These are phyloP conservation scores for Hyles vespertilio DNA, from an alignment of 1,140 invertebrate species.

Conservation along the genomic window DNA sequence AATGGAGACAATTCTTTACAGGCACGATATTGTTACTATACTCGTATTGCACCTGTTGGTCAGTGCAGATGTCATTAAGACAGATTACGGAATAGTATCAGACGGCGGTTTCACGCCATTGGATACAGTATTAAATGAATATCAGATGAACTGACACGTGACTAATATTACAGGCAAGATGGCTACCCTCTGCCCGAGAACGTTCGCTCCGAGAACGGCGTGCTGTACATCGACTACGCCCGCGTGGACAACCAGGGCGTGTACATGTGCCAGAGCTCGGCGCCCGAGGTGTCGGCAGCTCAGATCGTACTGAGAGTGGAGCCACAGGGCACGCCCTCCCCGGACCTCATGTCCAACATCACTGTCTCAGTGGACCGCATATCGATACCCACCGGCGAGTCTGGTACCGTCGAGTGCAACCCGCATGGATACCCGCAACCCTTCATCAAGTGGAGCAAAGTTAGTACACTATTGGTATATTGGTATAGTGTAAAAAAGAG, in stretches of 20 bases:
- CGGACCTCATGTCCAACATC: conserved; percentile 70
- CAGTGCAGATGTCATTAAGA: too few species aligned
- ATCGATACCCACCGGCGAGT: conserved; percentile 86
- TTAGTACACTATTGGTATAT: conserved; percentile 54
- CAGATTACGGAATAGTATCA: too few species aligned
- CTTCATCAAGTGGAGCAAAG: conserved; percentile 87
- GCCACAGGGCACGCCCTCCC: conserved; percentile 23
- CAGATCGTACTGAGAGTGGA: conserved; percentile 39
- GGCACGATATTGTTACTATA: too few species aligned
- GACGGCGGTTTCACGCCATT: too few species aligned
- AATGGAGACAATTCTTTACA: too few species aligned
- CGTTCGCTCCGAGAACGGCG: conserved; percentile 78
- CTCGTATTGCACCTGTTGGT: too few species aligned
- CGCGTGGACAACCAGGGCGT: conserved; percentile 82
- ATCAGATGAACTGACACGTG: neutral
- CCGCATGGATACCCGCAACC: conserved; percentile 82
- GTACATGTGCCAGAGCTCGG: conserved; percentile 85
- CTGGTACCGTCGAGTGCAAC: conserved; percentile 86
- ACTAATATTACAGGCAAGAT: conserved; percentile 61
- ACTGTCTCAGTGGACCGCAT: conserved; percentile 80
- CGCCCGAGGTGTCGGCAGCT: conserved; percentile 30
- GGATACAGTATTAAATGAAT: too few species aligned
- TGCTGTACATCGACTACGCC: conserved; percentile 83
- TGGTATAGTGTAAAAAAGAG: too few species aligned
- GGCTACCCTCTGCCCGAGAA: conserved; percentile 77